Evolutionary conservation across 2,888 invertebrate species (phyloP).

Genomic region (Epicampocera succincta): DNA sequence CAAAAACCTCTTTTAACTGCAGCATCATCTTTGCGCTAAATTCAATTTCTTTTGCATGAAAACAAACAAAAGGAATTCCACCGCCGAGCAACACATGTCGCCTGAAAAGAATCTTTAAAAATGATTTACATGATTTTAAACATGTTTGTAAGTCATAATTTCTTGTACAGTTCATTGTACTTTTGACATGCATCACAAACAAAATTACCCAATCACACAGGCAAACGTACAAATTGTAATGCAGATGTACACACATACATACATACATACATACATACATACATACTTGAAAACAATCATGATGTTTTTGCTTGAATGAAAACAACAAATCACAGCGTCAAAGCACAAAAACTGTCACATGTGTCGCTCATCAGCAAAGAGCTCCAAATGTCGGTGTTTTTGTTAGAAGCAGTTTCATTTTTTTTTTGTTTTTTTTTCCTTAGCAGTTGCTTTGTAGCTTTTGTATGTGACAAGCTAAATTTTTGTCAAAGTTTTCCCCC

Average conservation of each 20-base stretch:
- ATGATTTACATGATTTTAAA: conserved; percentile 18
- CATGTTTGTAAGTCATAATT: conserved; percentile 12
- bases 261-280: not conserved
- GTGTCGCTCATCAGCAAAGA: conserved; percentile 62
- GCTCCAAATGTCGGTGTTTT: conserved; percentile 59
- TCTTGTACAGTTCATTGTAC: conserved; percentile 51
- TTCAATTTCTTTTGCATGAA: no score
- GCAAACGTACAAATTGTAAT: not conserved
- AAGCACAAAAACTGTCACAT: conserved; percentile 64
- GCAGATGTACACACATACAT: not conserved
- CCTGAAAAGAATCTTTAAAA: not conserved
- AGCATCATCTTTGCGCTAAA: no score
- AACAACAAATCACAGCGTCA: conserved; percentile 63
- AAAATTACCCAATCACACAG: not conserved
- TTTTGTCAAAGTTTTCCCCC: conserved; percentile 61
- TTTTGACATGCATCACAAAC: conserved; percentile 19
- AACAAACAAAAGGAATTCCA: no score
- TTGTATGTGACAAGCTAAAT: conserved; percentile 67
- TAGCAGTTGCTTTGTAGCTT: conserved; percentile 65
- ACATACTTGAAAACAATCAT: not conserved
- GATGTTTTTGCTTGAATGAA: conserved; percentile 20
- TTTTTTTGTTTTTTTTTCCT: conserved; percentile 15
- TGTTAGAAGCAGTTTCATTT: conserved; percentile 24
- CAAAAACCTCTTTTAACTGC: no score
- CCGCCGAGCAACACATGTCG: not conserved